These are phyloP conservation scores for Archivesica marissinica DNA, from an alignment of 1,140 invertebrate species.

Conservation along the genomic window DNA sequence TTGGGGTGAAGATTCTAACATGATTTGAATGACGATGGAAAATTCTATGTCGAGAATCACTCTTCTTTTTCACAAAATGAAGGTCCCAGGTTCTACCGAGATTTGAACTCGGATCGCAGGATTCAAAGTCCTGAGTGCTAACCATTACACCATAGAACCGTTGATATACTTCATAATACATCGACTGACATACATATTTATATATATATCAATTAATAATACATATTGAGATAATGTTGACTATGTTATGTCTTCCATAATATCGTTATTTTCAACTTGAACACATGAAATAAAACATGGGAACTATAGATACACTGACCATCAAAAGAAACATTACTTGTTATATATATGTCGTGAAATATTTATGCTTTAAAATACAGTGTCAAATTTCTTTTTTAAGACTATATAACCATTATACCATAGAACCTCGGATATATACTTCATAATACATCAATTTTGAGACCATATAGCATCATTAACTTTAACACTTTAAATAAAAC, in stretches of 20 bases:
- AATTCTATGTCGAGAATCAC: conserved; percentile 64
- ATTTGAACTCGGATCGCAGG: conserved; percentile 69
- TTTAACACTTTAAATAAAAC: no score
- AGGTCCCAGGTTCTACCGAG: conserved; percentile 64
- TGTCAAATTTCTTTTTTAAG: no score
- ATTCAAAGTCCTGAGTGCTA: conserved; percentile 69
- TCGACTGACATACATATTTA: no score
- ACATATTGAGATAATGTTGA: background rate
- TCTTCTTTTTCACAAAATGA: background rate
- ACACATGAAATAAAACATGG: conserved; percentile 57
- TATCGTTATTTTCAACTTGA: background rate
- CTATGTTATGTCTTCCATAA: background rate
- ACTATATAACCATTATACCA: conserved; percentile 70
- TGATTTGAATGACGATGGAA: conserved; percentile 68
- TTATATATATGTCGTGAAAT: no score
- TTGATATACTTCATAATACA: background rate
- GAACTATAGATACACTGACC: conserved; percentile 62
- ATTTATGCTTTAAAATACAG: no score
- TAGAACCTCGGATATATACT: no score
- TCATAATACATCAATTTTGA: no score
- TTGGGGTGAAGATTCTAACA: conserved; percentile 56
- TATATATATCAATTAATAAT: no score
- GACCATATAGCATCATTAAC: no score
- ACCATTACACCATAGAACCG: conserved; percentile 69
- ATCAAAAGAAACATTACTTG: no score